Evolutionary conservation across 2,888 invertebrate species (phyloP), one percentile per base, ranked within the genome.

Genomic region (Ypsolopha scabrella): DNA sequence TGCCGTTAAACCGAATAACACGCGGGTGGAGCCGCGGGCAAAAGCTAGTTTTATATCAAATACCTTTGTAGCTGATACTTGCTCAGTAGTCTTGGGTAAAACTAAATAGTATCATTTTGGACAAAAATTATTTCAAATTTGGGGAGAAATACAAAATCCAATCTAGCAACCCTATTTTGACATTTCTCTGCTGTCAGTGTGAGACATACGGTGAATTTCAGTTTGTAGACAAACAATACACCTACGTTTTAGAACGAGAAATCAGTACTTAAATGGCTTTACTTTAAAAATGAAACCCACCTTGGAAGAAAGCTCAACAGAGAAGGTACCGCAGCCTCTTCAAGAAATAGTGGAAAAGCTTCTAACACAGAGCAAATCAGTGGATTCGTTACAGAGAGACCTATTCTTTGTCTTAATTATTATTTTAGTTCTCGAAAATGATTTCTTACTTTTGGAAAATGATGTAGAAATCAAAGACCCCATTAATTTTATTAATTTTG

Each of bases 341-440:
- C 62, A 78, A 52, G 62, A 69, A 52, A 64, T 78, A 47, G 59
- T 78, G 36, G 62, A 63, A 56, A 65, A 59, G 54, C 57, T 77
- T 48, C 52, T 68, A 43, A 52, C 59, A 7, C 62, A 70, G 53
- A 67, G 59, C 53, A 68, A 63, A 56, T 57, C 62, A 24, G 56
- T 57, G 50, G 79, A 81, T 56, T 64, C 69, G 9, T 55, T 65
- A 14, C 79, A 80, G 62, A 77, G 75, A 58, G 81, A 86, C 57
- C 63, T 78, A 55, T 64, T 87, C 51, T 75, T 78, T 59, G 61
- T 76, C 55, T 60, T 79, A 51, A 65, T 83, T 52, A 55, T 79
- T 36, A 68, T 76, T 52, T 60, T 77, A 52, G 72, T 83, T 75
- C 54, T 74, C 44, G 85, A 86, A 63, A 81, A 82, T 66, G 77